Evolutionary conservation across 1,140 invertebrate species (phyloP).

Genomic region (Dendrolimus punctatus): DNA sequence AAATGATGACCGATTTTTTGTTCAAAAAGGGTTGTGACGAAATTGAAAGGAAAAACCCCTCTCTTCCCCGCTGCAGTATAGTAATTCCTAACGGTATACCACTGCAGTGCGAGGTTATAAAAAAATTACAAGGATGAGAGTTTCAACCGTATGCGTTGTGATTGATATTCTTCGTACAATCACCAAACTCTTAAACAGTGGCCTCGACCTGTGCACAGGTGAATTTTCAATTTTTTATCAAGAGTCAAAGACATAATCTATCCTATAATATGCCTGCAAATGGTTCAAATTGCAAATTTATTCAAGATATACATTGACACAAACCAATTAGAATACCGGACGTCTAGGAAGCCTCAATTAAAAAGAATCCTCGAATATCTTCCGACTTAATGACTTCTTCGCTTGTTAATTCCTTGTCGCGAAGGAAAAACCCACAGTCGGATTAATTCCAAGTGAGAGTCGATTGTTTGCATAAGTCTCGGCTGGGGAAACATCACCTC

Average conservation of each 20-base stretch:
- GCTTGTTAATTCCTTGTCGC: conserved; percentile 70
- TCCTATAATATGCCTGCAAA: conserved; percentile 22
- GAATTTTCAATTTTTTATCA: too few relatives aligned
- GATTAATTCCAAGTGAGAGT: conserved; percentile 70
- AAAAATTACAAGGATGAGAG: too few relatives aligned
- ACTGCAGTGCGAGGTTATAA: too few relatives aligned
- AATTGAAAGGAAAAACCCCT: too few relatives aligned
- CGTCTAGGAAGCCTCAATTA: conserved; percentile 66
- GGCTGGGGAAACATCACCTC: conserved; percentile 67
- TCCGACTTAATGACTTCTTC: conserved; percentile 71
- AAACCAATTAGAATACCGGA: conserved; percentile 65
- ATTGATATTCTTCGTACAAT: too few relatives aligned
- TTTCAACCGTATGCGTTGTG: too few relatives aligned
- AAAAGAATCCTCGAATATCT: conserved; percentile 66
- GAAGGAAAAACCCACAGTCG: conserved; percentile 63
- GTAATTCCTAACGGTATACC: too few relatives aligned
- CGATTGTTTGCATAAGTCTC: conserved; percentile 70
- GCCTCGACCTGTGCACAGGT: too few relatives aligned
- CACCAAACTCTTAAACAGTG: too few relatives aligned
- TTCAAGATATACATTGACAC: conserved; percentile 50
- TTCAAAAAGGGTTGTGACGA: too few relatives aligned
- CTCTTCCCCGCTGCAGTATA: too few relatives aligned
- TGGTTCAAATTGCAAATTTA: conserved; percentile 41
- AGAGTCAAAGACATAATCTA: conserved; percentile 24
- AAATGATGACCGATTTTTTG: too few relatives aligned